Evolutionary conservation across 2,888 invertebrate genomes (phyloP).

Genomic region (Glomeris marginata): DNA sequence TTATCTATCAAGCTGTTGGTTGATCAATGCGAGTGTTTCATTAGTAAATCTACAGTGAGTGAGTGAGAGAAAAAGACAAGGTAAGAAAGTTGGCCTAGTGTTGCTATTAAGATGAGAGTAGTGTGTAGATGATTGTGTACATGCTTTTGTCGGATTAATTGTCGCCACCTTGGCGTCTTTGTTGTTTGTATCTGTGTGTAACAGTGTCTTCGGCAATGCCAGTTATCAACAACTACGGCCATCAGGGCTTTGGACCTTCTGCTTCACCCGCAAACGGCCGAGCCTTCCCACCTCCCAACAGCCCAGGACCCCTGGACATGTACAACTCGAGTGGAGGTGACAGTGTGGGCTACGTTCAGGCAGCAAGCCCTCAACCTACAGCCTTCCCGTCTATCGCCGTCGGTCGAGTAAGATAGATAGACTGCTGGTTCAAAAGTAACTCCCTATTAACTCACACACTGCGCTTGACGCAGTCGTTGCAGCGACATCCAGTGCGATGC

Average conservation of each 20-base stretch:
- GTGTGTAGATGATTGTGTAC: too few species aligned
- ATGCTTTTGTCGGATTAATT: too few species aligned
- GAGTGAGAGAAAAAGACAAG: too few species aligned
- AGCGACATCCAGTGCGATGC: too few species aligned
- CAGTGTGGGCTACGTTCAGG: constrained; percentile 87
- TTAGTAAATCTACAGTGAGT: too few species aligned
- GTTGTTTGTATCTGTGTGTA: background rate
- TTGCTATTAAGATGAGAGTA: too few species aligned
- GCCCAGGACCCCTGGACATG: constrained; percentile 85
- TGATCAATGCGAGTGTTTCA: too few species aligned
- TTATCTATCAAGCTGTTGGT: too few species aligned
- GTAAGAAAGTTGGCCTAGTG: too few species aligned
- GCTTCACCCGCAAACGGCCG: constrained; percentile 36
- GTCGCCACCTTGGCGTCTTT: background rate
- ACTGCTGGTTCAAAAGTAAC: too few species aligned
- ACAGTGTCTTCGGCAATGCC: constrained; percentile 24
- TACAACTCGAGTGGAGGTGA: constrained; percentile 72
- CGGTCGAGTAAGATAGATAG: constrained; percentile 30
- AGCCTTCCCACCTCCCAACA: constrained; percentile 80
- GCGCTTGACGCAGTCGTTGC: too few species aligned
- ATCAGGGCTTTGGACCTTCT: constrained; percentile 33
- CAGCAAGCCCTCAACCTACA: constrained; percentile 89
- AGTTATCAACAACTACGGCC: constrained; percentile 87
- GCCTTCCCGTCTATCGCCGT: constrained; percentile 88
- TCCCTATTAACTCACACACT: too few species aligned